Evolutionary conservation across 2,797 vertebrate genomes (phyloP).

Genomic region (Neosilurus mollespiculum): DNA sequence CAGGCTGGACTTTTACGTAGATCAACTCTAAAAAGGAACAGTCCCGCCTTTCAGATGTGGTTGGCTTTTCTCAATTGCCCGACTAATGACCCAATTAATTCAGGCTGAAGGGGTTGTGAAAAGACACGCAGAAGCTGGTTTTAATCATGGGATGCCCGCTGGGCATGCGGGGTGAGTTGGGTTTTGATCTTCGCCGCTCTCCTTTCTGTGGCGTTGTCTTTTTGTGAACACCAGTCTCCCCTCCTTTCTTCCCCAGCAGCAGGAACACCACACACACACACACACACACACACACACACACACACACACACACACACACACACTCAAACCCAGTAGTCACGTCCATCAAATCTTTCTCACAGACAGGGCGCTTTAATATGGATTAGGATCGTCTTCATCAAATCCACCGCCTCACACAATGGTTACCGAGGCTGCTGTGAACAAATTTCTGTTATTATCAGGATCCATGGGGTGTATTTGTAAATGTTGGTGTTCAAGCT

Average conservation of each 20-base stretch:
- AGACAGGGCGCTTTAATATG: constrained; percentile 60
- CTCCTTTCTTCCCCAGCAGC: constrained; percentile 41
- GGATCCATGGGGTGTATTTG: constrained; percentile 25
- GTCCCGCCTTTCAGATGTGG: constrained; percentile 24
- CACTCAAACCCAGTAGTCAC: not conserved
- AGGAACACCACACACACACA: constrained; percentile 28
- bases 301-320: too few species aligned
- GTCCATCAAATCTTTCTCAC: constrained; percentile 31
- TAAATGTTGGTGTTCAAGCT: constrained; percentile 18
- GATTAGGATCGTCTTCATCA: constrained; percentile 51
- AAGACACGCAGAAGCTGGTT: constrained; percentile 58
- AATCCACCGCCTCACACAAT: constrained; percentile 36
- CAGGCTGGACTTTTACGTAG: not conserved
- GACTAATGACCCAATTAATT: constrained; percentile 68
- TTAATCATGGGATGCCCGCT: constrained; percentile 58
- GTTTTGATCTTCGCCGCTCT: constrained; percentile 17
- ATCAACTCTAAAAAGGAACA: constrained; percentile 7
- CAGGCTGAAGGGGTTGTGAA: constrained; percentile 56
- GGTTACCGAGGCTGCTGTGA: constrained; percentile 36
- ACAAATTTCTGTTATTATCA: constrained; percentile 43
- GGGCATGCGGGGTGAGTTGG: constrained; percentile 14
- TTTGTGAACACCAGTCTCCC: constrained; percentile 10
- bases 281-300: too few species aligned
- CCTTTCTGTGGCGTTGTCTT: constrained; percentile 48
- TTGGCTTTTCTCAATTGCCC: constrained; percentile 58